Conservation (phyloP, 2,888 invertebrate species). For the Criorhina ranunculi region DNA sequence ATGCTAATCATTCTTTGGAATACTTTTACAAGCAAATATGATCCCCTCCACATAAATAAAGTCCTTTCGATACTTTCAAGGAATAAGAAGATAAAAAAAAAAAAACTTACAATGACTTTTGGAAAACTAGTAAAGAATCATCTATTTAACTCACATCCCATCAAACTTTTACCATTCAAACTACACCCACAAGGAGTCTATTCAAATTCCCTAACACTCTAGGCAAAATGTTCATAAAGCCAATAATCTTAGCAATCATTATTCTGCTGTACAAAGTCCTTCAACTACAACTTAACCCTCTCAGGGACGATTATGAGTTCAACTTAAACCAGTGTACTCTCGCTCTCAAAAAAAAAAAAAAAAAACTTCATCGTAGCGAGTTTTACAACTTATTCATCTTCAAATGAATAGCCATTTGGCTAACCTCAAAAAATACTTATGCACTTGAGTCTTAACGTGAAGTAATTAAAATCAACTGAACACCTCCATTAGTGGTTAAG, state of each 20-base stretch:
- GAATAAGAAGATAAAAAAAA: not conserved
- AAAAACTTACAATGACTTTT: not conserved
- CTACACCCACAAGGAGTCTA: not conserved
- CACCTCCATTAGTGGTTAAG: conserved; percentile 19
- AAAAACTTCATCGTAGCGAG: not conserved
- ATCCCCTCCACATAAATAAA: not conserved
- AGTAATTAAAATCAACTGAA: conserved; percentile 41
- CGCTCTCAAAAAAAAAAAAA: conserved; percentile 4
- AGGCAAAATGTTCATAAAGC: no score
- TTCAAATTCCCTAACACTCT: not conserved
- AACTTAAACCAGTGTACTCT: conserved; percentile 37
- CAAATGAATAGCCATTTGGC: conserved; percentile 25
- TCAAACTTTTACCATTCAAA: conserved; percentile 27
- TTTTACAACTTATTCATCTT: not conserved
- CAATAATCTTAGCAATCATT: no score
- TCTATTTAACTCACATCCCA: conserved; percentile 25
- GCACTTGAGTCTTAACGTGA: conserved; percentile 29
- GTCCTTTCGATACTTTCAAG: not conserved
- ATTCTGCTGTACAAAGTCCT: conserved; percentile 2
- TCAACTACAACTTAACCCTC: conserved; percentile 37
- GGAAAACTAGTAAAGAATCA: not conserved
- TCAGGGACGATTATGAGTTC: conserved; percentile 33
- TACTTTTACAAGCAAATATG: not conserved
- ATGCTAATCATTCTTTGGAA: conserved; percentile 43
- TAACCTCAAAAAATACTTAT: conserved; percentile 44